phyloP scores from a whole-genome alignment of 2,113 vertebrate genomes.

The Bubo blakistoni region DNA sequence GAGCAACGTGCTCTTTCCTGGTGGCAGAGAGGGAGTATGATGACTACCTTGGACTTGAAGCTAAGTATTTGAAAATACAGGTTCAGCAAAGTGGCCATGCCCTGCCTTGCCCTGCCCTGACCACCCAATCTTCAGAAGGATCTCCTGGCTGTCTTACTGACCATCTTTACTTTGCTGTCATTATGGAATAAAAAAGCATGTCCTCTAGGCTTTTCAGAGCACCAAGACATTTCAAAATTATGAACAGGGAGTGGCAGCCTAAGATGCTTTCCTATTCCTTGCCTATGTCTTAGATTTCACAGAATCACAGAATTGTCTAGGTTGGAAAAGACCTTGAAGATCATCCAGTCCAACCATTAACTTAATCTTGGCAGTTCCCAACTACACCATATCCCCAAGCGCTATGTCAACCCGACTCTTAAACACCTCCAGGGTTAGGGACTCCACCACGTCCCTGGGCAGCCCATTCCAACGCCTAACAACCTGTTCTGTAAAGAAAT shows the following conservation, averaged over 20 bases:
- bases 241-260: neutral
- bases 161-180: neutral
- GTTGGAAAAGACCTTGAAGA: too few relatives aligned
- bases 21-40: neutral
- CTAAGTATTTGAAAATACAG: neutral
- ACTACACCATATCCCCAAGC: too few relatives aligned
- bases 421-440: too few relatives aligned
- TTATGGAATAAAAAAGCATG: neutral
- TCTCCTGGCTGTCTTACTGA: neutral
- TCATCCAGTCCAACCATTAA: too few relatives aligned
- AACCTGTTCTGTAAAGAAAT: too few relatives aligned
- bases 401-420: too few relatives aligned
- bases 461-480: too few relatives aligned
- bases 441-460: too few relatives aligned
- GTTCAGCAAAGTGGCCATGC: neutral
- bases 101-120: neutral
- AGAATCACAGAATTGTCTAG: too few relatives aligned
- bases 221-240: neutral
- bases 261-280: neutral
- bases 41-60: neutral
- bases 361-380: too few relatives aligned
- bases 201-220: neutral
- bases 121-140: neutral
- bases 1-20: neutral
- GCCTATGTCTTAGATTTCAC: neutral